Evolutionary conservation across 1,140 invertebrate genomes (phyloP).

Genomic region (Trichonephila inaurata): DNA sequence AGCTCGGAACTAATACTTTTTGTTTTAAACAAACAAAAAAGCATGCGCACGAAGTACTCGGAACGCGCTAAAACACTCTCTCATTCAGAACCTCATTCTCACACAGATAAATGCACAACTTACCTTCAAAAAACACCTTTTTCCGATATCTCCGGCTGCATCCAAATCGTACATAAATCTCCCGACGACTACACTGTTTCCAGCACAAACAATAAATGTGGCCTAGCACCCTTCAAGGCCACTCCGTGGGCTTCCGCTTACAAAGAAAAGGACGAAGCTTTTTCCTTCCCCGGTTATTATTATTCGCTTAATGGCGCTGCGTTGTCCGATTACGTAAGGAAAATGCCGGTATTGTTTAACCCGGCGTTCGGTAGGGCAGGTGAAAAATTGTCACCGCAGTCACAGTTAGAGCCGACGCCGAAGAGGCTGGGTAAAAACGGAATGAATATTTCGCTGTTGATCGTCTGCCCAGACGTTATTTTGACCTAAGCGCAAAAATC

Average conservation of each 20-base stretch:
- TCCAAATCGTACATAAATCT: not conserved
- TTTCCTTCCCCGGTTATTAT: not conserved
- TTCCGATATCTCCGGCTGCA: not conserved
- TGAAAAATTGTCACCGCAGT: not conserved
- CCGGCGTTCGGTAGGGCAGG: not conserved
- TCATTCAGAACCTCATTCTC: not conserved
- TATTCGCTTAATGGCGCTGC: not conserved
- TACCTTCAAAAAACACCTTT: not conserved
- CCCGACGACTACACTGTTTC: not conserved
- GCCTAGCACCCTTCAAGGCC: not conserved
- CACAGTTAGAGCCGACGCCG: not conserved
- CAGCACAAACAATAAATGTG: not conserved
- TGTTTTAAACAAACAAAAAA: too few relatives aligned
- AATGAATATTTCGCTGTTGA: not conserved
- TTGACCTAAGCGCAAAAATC: not conserved
- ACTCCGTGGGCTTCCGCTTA: not conserved
- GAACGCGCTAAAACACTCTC: too few relatives aligned
- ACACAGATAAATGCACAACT: not conserved
- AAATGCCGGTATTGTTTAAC: not conserved
- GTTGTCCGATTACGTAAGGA: slow-evolving; percentile 1
- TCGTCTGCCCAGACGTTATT: not conserved
- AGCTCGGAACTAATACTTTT: too few relatives aligned
- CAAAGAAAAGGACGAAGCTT: slow-evolving; percentile 8
- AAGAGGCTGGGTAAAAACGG: not conserved
- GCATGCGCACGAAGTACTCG: too few relatives aligned